Evolutionary conservation across 2,888 invertebrate genomes (phyloP).

Genomic region (Cataglyphis livida): DNA sequence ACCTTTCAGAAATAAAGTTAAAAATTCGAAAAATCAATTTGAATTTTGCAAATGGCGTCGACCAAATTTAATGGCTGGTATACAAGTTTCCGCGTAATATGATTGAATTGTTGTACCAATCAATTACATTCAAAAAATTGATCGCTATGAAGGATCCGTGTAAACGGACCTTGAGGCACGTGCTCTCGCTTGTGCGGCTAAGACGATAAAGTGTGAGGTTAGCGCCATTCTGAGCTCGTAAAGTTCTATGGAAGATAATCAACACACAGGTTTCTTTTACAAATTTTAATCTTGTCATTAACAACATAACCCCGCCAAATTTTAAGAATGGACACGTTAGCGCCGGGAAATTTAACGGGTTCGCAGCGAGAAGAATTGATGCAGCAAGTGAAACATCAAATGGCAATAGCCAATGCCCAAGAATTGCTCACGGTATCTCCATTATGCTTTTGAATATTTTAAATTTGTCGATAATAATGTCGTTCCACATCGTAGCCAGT

Average conservation of each 20-base stretch:
- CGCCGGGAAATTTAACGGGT: constrained; percentile 88
- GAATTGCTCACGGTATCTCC: constrained; percentile 93
- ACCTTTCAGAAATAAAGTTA: background rate
- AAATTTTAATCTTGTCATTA: background rate
- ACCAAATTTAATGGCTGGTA: background rate
- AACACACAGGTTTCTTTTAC: background rate
- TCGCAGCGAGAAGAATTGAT: constrained; percentile 95
- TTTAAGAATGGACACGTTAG: constrained; percentile 87
- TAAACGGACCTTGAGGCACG: constrained; percentile 38
- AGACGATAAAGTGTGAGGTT: constrained; percentile 14
- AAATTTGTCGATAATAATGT: background rate
- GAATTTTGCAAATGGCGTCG: background rate
- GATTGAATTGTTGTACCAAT: background rate
- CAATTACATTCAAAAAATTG: background rate
- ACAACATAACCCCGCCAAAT: background rate
- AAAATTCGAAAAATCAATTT: background rate
- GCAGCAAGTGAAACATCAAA: constrained; percentile 98
- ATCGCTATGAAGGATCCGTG: background rate
- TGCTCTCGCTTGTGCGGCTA: constrained; percentile 59
- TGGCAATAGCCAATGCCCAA: constrained; percentile 97
- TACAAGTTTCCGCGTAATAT: background rate
- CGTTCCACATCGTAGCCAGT: constrained; percentile 16
- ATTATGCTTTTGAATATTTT: constrained; percentile 48
- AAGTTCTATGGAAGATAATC: background rate
- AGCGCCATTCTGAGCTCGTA: background rate